These are phyloP conservation scores for Lepus europaeus DNA, from an alignment of 2,113 vertebrate species.

Conservation along the genomic window DNA sequence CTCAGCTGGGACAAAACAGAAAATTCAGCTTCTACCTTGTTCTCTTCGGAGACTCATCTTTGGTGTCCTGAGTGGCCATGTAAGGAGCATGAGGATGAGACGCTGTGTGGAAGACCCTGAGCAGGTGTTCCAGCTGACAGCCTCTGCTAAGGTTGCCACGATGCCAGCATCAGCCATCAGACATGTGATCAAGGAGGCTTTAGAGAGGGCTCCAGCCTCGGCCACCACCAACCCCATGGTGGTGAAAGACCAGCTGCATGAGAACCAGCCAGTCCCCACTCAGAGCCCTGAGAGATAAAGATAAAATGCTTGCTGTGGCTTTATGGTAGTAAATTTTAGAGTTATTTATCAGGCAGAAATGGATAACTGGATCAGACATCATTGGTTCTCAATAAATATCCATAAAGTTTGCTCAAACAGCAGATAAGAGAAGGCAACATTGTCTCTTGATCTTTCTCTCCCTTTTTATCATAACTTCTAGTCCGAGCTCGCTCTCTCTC, in stretches of 20 bases:
- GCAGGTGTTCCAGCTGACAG: accelerated
- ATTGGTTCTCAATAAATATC: not conserved
- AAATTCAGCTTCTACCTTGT: not conserved
- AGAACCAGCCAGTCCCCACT: not conserved
- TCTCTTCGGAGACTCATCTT: not conserved
- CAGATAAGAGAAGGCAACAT: not conserved
- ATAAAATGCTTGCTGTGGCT: not conserved
- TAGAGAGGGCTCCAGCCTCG: not conserved
- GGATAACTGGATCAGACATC: not conserved
- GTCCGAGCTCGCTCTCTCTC: too few species aligned
- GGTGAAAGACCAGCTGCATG: not conserved
- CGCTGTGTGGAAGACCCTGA: accelerated
- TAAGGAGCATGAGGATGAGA: not conserved
- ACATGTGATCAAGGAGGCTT: accelerated
- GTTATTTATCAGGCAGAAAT: not conserved
- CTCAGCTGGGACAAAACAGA: not conserved
- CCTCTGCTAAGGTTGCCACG: accelerated
- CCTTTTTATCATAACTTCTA: not conserved
- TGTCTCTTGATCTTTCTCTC: not conserved
- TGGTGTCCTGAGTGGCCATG: not conserved
- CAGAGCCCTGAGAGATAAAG: not conserved
- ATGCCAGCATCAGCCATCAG: accelerated
- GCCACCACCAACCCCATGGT: not conserved
- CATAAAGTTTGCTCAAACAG: not conserved
- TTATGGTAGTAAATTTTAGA: not conserved